Conservation (phyloP, 2,113 vertebrate species). For the Indri indri region DNA sequence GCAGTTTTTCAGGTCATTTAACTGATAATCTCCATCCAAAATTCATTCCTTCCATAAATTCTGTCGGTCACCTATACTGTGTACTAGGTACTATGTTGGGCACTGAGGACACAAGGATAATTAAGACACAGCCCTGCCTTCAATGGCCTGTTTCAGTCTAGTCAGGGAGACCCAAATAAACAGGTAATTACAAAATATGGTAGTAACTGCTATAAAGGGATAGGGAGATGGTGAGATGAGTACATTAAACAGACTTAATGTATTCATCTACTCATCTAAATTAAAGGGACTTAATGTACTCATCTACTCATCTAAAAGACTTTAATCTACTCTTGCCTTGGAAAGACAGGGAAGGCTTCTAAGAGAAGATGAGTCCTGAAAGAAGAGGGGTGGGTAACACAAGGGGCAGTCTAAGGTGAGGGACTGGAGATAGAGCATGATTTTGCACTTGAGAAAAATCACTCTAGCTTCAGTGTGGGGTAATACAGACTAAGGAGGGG, state of each 20-base stretch:
- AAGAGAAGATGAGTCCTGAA: neutral
- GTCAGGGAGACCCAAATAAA: neutral
- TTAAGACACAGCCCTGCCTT: neutral
- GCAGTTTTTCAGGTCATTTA: neutral
- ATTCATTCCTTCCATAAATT: neutral
- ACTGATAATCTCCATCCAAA: neutral
- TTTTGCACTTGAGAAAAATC: neutral
- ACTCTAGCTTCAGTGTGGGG: neutral
- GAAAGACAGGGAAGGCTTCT: neutral
- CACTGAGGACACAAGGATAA: neutral
- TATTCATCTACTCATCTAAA: too few species aligned
- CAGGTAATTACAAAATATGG: neutral
- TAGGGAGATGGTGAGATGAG: neutral
- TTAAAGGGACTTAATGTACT: neutral
- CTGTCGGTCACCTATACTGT: neutral
- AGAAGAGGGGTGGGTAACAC: neutral
- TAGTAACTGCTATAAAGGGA: neutral
- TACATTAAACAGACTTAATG: neutral
- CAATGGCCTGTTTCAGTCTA: neutral
- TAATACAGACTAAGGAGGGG: neutral
- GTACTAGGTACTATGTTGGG: neutral
- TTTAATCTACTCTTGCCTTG: neutral
- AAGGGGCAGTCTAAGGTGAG: neutral
- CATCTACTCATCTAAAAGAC: too few species aligned
- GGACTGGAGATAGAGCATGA: neutral